Evolutionary conservation across 2,888 invertebrate genomes (phyloP).

Genomic region (Sinohyriopsis cumingii): DNA sequence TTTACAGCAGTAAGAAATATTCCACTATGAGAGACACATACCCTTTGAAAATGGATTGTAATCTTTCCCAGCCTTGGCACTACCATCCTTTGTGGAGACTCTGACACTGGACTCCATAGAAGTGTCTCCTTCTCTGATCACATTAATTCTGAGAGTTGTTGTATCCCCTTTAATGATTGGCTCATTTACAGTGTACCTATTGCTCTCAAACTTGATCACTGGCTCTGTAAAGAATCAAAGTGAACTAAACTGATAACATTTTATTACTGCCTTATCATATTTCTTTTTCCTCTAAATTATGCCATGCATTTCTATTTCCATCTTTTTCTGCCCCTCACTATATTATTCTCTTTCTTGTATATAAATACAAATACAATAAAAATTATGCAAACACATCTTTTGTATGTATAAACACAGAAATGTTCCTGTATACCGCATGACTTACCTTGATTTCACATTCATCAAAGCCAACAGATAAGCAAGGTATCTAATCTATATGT

Average conservation of each 20-base stretch:
- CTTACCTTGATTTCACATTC: no score
- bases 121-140: conserved; percentile 67
- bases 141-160: conserved; percentile 58
- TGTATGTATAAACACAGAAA: no score
- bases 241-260: conserved; percentile 46
- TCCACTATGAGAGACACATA: conserved; percentile 23
- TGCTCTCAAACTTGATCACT: conserved; percentile 64
- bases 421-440: no score
- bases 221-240: conserved; percentile 57
- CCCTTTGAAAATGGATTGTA: conserved; percentile 69
- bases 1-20: not conserved
- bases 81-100: conserved; percentile 70
- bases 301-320: not conserved
- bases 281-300: not conserved
- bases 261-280: conserved; percentile 16
- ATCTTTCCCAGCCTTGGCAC: conserved; percentile 69
- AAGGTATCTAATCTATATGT: no score
- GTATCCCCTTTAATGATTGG: conserved; percentile 62
- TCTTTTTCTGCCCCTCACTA: not conserved
- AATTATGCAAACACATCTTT: not conserved
- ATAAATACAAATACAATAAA: not conserved
- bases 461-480: no score
- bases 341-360: not conserved
- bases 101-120: conserved; percentile 63
- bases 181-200: conserved; percentile 66